Evolutionary conservation across 2,113 vertebrate genomes (phyloP).

Genomic region (Crotalus tigris): DNA sequence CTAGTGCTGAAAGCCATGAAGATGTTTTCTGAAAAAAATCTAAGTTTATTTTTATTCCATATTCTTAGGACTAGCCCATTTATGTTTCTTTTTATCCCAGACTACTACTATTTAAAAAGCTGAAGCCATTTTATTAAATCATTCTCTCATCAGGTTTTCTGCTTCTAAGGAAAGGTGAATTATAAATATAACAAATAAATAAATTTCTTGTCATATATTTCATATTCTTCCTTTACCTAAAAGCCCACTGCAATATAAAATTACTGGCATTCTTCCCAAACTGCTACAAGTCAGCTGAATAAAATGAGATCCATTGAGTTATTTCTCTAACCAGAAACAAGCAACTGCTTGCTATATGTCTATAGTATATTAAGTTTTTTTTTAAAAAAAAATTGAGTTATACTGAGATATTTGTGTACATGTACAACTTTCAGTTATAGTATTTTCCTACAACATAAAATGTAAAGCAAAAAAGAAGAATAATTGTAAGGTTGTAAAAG

Average conservation of each 20-base stretch:
- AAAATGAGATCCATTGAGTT: constrained; percentile 12
- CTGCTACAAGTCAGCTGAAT: neutral
- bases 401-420: neutral
- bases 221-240: neutral
- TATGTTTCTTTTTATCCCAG: neutral
- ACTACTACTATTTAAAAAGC: neutral
- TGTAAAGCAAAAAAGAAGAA: neutral
- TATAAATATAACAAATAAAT: neutral
- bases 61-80: neutral
- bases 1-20: neutral
- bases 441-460: neutral
- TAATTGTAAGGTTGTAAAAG: neutral
- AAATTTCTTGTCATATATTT: neutral
- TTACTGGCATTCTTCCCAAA: neutral
- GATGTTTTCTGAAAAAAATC: neutral
- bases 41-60: neutral
- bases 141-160: neutral
- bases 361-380: neutral
- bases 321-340: neutral
- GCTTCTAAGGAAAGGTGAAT: neutral
- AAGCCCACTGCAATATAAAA: neutral
- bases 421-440: neutral
- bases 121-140: neutral
- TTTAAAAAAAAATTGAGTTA: neutral
- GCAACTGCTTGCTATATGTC: neutral